A percentile compares a stretch with the other conserved stretches of the same genome.
phyloP scores from a whole-genome alignment of 2,113 vertebrate genomes.

The Trichechus manatus region DNA sequence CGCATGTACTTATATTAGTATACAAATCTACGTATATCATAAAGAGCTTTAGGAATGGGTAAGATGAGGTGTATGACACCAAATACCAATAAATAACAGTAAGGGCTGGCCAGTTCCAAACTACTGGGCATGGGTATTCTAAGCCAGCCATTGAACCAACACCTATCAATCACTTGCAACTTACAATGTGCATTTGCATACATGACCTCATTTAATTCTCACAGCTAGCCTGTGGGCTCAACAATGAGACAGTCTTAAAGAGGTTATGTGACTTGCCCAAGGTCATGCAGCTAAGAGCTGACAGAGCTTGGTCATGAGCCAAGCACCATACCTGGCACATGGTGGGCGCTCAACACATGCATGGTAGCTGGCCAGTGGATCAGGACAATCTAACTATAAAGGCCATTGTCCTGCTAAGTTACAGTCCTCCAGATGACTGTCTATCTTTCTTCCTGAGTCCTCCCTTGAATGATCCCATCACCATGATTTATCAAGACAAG shows the following conservation, averaged over 20 bases:
- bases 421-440: rapidly evolving
- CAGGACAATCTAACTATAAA: background rate
- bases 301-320: background rate
- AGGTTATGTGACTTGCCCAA: background rate
- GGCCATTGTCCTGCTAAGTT: background rate
- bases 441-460: background rate
- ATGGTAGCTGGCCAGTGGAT: rapidly evolving
- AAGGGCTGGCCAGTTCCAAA: background rate
- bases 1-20: no score
- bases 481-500: background rate
- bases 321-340: rapidly evolving
- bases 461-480: background rate
- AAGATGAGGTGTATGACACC: background rate
- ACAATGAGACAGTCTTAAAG: background rate
- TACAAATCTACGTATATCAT: rapidly evolving
- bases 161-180: background rate
- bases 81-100: background rate
- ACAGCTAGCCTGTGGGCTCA: background rate
- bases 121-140: background rate
- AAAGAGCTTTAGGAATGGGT: background rate
- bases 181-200: rapidly evolving
- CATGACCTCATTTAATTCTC: background rate
- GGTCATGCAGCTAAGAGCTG: background rate
- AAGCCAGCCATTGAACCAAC: rapidly evolving
- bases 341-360: background rate